A percentile compares a stretch with the other conserved stretches of the same genome.
Conservation (phyloP, 2,888 invertebrate genomes). For the Microchrysa polita region DNA sequence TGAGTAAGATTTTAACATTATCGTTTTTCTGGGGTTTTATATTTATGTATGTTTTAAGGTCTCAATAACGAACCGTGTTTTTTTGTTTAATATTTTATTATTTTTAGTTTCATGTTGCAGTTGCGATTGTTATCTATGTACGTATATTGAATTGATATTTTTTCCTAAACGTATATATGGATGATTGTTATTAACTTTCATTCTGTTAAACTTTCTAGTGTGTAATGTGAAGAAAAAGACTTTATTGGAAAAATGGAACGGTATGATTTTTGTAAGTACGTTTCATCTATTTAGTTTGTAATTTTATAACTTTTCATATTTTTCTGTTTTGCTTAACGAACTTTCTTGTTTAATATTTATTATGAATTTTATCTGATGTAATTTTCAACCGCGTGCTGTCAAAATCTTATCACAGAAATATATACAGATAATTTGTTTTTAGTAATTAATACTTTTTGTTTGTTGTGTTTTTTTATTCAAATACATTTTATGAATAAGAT, state of each 20-base stretch:
- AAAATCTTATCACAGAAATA: constrained; percentile 51
- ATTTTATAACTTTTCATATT: constrained; percentile 9
- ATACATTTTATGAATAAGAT: too few relatives aligned
- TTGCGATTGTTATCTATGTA: constrained; percentile 31
- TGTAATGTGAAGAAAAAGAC: constrained; percentile 11
- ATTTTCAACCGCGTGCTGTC: constrained; percentile 18
- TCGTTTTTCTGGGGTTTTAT: background rate
- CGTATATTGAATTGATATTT: constrained; percentile 21
- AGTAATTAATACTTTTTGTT: constrained; percentile 20
- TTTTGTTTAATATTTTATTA: background rate
- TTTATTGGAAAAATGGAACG: constrained; percentile 40
- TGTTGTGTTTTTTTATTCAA: constrained; percentile 16
- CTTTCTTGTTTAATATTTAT: background rate
- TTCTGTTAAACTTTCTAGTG: too few relatives aligned
- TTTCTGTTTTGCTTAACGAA: background rate
- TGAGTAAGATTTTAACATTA: constrained; percentile 36
- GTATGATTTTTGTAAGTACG: constrained; percentile 20
- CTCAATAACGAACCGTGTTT: background rate
- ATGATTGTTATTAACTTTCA: background rate
- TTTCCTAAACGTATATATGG: too few relatives aligned
- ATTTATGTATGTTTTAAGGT: background rate
- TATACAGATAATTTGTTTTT: constrained; percentile 38
- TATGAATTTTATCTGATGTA: too few relatives aligned
- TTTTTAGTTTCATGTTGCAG: background rate
- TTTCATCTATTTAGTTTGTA: too few relatives aligned